These are phyloP conservation scores for Rutilus rutilus DNA, from an alignment of 2,113 vertebrate species.

Conservation along the genomic window DNA sequence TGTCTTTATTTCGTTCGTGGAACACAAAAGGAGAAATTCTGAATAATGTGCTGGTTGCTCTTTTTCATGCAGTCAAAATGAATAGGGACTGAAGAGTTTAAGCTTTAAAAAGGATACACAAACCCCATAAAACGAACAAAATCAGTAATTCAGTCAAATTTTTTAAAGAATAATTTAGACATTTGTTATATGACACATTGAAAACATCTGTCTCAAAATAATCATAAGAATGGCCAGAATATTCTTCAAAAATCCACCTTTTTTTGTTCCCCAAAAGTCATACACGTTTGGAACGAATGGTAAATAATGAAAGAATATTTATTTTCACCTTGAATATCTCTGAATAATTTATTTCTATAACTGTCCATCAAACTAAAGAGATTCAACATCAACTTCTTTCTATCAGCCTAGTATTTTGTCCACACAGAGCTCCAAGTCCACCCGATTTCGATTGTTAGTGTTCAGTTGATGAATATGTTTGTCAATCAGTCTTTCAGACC, in stretches of 20 bases:
- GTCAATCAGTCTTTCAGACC: conserved; percentile 49
- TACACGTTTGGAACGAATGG: not conserved
- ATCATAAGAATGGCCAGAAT: not conserved
- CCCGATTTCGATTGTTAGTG: conserved; percentile 29
- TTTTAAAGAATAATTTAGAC: not conserved
- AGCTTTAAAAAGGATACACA: not conserved
- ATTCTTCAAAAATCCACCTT: not conserved
- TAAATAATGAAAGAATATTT: not conserved
- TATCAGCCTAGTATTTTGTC: not conserved
- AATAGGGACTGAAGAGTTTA: not conserved
- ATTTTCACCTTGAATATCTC: not conserved
- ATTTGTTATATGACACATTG: not conserved
- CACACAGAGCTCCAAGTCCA: conserved; percentile 40
- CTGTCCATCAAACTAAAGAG: conserved; percentile 27
- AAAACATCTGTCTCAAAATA: not conserved
- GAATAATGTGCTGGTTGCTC: not conserved
- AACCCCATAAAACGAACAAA: not conserved
- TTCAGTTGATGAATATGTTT: conserved; percentile 32
- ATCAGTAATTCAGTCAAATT: not conserved
- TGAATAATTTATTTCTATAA: not conserved
- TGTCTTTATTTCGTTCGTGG: not conserved
- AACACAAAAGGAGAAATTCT: too few relatives aligned
- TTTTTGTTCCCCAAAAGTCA: not conserved
- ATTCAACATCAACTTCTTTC: conserved; percentile 49
- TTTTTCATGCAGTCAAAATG: not conserved